These are phyloP conservation scores for Drosophila birchii DNA, from an alignment of 2,888 invertebrate genomes.

Conservation along the genomic window DNA sequence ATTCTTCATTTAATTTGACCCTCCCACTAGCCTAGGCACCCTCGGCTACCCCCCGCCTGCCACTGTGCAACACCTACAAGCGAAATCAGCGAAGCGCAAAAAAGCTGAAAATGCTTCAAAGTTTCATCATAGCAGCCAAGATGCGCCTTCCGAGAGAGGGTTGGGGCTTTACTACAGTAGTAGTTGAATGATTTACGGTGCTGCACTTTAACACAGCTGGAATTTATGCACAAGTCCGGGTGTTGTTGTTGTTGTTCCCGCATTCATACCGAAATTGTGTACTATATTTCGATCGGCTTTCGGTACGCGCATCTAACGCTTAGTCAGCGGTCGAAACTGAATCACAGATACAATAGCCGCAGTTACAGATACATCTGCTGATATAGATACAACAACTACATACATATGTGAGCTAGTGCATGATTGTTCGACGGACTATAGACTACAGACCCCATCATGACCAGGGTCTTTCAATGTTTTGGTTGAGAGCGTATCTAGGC, in stretches of 20 bases:
- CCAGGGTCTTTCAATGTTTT: slow-evolving; percentile 83
- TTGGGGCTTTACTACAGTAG: not conserved
- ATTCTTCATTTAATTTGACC: slow-evolving; percentile 72
- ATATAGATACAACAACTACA: slow-evolving; percentile 45
- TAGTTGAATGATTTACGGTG: slow-evolving; percentile 65
- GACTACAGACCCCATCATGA: slow-evolving; percentile 43
- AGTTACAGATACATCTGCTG: slow-evolving; percentile 33
- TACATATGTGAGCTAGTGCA: slow-evolving; percentile 18
- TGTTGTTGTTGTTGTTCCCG: slow-evolving; percentile 6
- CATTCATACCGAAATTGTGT: slow-evolving; percentile 1
- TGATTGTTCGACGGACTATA: slow-evolving; percentile 39
- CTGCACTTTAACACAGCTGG: slow-evolving; percentile 62
- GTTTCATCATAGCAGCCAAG: slow-evolving; percentile 69
- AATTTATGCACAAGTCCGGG: slow-evolving; percentile 36
- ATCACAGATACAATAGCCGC: slow-evolving; percentile 66
- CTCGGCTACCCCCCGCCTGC: not conserved
- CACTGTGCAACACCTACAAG: slow-evolving; percentile 65
- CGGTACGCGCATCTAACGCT: slow-evolving; percentile 57
- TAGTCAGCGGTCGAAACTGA: slow-evolving; percentile 63
- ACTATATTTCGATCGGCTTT: slow-evolving; percentile 52
- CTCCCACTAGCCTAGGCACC: slow-evolving; percentile 28
- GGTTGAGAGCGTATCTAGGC: slow-evolving; percentile 83
- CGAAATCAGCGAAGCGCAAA: slow-evolving; percentile 80
- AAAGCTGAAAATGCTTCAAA: slow-evolving; percentile 75
- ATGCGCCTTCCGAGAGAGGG: not conserved